Evolutionary conservation across 2,888 invertebrate genomes (phyloP), one percentile per base, ranked within the genome.

Genomic region (Tuberolachnus salignus): DNA sequence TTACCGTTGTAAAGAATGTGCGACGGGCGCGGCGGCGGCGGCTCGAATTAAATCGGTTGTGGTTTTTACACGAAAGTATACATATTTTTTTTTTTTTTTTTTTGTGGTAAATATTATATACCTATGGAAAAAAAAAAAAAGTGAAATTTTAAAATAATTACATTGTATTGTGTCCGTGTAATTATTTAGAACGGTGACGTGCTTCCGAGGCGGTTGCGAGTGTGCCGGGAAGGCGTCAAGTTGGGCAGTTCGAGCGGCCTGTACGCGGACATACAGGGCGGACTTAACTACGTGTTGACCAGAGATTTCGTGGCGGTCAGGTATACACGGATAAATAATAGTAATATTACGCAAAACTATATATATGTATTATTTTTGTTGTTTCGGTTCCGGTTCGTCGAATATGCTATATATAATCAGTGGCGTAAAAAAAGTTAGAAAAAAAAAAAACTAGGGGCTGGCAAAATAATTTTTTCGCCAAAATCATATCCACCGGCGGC

Each of bases 241-340:
- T 83, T 88, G 81, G 88, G 87, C 16, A 82, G 83, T 69, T 87
- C 87, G 1, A 84, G 84, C 14, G 87, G 86, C 14, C 83, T 88
- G 53, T 83, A 85, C 34, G 83, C 85, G n/a, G 87, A 88, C 83
- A 82, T 83, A 9, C 85, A 84, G 82, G 84, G 84, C 51, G 87
- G 87, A 19, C 83, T 88, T 51, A 85, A 84, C 82, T 88, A 88
- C 83, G 87, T 86, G 82, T 84, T 87, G 82, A 83, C 84, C 10
- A 84, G 86, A 49, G 86, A 87, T 83, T 85, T 84, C 82, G 87
- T 86, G 6, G 84, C 87, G 21, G 85, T 88, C 21, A 78, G 78
- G 75, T 66, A 71, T 16, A n/a, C n/a, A n/a, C n/a, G 21, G n/a
- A 67, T 26, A 67, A 19, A 8, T 4, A 19, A 42, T 11, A n/a